Base-by-base conservation (phyloP, 2,888 invertebrate species). In the Cecidostiba fungosa region DNA sequence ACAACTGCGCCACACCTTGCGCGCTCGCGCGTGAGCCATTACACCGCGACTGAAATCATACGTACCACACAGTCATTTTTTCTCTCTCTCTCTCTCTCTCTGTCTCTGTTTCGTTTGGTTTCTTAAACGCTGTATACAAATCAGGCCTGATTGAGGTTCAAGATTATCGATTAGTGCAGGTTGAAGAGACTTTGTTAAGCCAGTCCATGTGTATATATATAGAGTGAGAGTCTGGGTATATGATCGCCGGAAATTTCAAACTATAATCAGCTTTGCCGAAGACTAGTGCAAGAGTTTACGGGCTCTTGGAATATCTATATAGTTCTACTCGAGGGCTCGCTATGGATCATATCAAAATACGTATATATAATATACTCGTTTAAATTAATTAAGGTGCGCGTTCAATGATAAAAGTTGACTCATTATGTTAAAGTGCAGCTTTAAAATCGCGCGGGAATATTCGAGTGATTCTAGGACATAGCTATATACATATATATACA, bases 1-100 rank as follows among this genome's bases (percentile, higher is more conserved):
- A 88, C 90, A 91, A 91, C 90, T 90, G 90, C 89, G 88, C 89
- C 77, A 79, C 70, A 76, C 81, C 85, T 85, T 74, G 62, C 73
- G 47, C n/a, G n/a, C n/a, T n/a, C n/a, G n/a, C n/a, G n/a, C n/a
- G n/a, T n/a, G n/a, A n/a, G n/a, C 85, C 85, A 88, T 88, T 87
- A 81, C 85, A 72, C 78, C 86, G 84, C 86, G 84, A 74, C 80
- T 77, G 47, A n/a, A 59, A 59, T 59, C 19, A 8, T 59, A n/a
- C 23, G 2, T 59, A 59, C 23, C 54, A 4, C 54, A 0, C 16
- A 5, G 19, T 50, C 50, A 14, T 14, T 50, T 26, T 80, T 59
- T 50, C 10, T 39, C 32, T 36, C 77, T 29, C 36, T 16, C 10
- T 69, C 8, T 4, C 10, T 70, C 19, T 19, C 39, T 39, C 6